Base-by-base conservation (phyloP, 2,888 invertebrate genomes). In the Tenthredo notha region DNA sequence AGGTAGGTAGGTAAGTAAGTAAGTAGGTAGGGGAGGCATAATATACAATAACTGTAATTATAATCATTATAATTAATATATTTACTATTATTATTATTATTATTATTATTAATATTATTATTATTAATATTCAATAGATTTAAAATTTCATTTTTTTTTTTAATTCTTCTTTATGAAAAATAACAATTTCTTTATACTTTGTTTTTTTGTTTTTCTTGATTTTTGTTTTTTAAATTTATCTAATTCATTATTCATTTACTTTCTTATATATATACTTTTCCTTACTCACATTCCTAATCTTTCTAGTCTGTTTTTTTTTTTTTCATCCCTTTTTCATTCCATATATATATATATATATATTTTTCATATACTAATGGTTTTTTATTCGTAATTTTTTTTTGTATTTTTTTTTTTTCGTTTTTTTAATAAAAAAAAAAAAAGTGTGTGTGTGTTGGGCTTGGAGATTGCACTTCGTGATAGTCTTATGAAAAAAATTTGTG, bases 131-230 rank as follows among this genome's bases (percentile, higher is more conserved):
- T 61, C 0, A 21, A 25, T 61, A 61, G 61, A 61, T 61, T 61
- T 54, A 54, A 61, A 61, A 61, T 61, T 61, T 61, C 25, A 25
- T 61, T 61, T 54, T 54, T 7, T 10, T 61, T 61, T 54, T 54
- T 7, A 61, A 61, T 25, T 61, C 61, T 61, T 25, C 25, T 25
- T 61, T 61, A 61, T 61, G 61, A 61, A 61, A 61, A 61, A 61
- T 61, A 61, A 61, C 61, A 61, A 25, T 61, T 61, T 25, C 61
- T 61, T 61, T 61, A 61, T 61, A 61, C 12, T 61, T 25, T 61
- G 2, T 61, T 25, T 0, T 12, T 5, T 25, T 12, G 12, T 10
- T 25, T 61, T 21, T 58, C 9, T 58, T 21, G 2, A 61, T 0
- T 12, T 5, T 25, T 12, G 12, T 10, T 25, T 61, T 21, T 58